A percentile compares a stretch with the other conserved stretches of the same genome.
These are phyloP conservation scores for Folsomia manolachei DNA, from an alignment of 2,888 invertebrate genomes.

Conservation along the genomic window DNA sequence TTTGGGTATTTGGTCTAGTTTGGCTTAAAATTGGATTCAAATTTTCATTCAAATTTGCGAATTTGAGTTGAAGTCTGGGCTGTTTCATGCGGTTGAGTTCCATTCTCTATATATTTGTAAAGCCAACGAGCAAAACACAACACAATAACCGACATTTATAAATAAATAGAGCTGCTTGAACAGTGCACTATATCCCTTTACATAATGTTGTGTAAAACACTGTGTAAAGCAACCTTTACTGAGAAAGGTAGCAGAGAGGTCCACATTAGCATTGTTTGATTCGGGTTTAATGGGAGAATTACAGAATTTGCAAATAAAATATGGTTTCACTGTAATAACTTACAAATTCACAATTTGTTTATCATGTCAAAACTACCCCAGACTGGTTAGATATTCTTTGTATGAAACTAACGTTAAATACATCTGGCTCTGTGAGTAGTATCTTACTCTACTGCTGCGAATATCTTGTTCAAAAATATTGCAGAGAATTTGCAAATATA, in stretches of 20 bases:
- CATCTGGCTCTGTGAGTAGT: neutral
- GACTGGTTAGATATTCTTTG: neutral
- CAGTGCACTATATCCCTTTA: neutral
- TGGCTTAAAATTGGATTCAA: neutral
- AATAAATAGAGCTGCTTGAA: neutral
- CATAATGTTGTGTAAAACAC: neutral
- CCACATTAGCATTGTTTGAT: neutral
- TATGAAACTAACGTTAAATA: neutral
- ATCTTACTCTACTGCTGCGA: neutral
- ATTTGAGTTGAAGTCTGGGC: conserved; percentile 1
- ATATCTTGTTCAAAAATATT: neutral
- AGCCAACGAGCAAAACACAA: too few relatives aligned
- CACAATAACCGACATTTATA: neutral
- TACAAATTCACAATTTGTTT: neutral
- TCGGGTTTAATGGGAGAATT: neutral
- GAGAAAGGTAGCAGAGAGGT: neutral
- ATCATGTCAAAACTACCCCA: neutral
- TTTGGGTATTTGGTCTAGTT: neutral
- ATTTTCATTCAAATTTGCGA: neutral
- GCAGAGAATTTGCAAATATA: too few relatives aligned
- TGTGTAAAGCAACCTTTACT: too few relatives aligned
- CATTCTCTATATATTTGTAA: neutral
- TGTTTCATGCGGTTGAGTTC: neutral
- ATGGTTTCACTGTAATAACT: neutral
- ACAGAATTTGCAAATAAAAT: neutral